phyloP scores from a whole-genome alignment of 1,140 invertebrate genomes.

The Limonius californicus region DNA sequence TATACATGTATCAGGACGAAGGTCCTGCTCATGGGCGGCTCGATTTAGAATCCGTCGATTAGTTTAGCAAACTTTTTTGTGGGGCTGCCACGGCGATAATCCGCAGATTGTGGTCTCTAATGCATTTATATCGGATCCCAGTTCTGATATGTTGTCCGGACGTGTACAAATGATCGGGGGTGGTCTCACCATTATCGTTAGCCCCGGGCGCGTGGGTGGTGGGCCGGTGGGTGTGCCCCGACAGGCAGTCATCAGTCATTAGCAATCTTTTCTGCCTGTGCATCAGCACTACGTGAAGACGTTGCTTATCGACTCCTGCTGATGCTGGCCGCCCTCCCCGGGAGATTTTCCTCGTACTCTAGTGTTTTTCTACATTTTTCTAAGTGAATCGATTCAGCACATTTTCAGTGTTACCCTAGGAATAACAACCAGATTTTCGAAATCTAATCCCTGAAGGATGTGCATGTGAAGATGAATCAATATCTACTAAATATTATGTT shows the following conservation, averaged over 20 bases:
- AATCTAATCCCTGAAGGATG: too few species aligned
- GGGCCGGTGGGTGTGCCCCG: slow-evolving; percentile 1
- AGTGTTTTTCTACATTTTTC: too few species aligned
- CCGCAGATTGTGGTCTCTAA: slow-evolving; percentile 15
- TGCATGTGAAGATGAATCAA: too few species aligned
- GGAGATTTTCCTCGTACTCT: too few species aligned
- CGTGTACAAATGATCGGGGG: slow-evolving; percentile 18
- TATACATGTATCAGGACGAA: too few species aligned
- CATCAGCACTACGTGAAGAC: neutral
- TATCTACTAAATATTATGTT: too few species aligned
- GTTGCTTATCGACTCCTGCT: neutral
- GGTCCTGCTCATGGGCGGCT: too few species aligned
- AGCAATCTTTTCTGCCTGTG: neutral
- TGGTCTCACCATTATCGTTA: slow-evolving; percentile 19
- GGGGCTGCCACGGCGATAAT: neutral
- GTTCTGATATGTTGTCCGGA: slow-evolving; percentile 15
- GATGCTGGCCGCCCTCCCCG: neutral
- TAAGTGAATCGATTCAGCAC: too few species aligned
- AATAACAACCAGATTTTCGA: too few species aligned
- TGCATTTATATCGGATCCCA: slow-evolving; percentile 16
- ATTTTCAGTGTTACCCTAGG: too few species aligned
- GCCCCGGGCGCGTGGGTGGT: slow-evolving; percentile 6
- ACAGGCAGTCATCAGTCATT: slow-evolving; percentile 16
- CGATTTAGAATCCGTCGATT: neutral
- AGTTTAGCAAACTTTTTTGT: neutral